Percentiles rank a stretch among this genome's conserved stretches.
phyloP scores from a whole-genome alignment of 1,140 invertebrate genomes.

The Vollenhovia emeryi region DNA sequence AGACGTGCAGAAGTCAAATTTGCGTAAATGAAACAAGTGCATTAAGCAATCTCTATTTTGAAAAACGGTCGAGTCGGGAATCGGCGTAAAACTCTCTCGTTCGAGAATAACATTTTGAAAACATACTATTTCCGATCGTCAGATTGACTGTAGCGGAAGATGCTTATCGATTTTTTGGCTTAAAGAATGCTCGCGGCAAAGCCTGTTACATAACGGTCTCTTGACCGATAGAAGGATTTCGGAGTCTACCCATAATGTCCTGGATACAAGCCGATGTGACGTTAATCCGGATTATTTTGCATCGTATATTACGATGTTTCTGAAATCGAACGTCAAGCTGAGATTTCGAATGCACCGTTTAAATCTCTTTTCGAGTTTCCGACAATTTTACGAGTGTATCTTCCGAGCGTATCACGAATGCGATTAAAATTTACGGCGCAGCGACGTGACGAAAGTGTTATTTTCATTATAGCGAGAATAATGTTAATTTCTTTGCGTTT shows the following conservation, averaged over 20 bases:
- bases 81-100: not conserved
- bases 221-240: not conserved
- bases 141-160: not conserved
- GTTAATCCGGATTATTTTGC: slow-evolving; percentile 25
- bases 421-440: not conserved
- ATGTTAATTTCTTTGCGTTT: not conserved
- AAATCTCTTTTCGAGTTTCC: not conserved
- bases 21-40: not conserved
- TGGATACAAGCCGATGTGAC: slow-evolving; percentile 17
- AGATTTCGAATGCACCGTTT: not conserved
- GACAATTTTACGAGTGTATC: not conserved
- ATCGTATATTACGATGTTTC: slow-evolving; percentile 8
- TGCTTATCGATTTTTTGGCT: not conserved
- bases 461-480: not conserved
- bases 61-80: not conserved
- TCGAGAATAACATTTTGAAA: not conserved
- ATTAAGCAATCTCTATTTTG: too few species aligned
- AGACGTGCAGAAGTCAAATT: not conserved
- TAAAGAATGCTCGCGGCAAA: not conserved
- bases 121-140: not conserved
- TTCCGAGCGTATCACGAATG: not conserved
- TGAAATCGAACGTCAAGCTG: not conserved
- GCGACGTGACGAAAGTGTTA: not conserved
- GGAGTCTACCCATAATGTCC: not conserved
- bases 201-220: not conserved